These are phyloP conservation scores for Brienomyrus brachyistius DNA, from an alignment of 2,113 vertebrate genomes.

Conservation along the genomic window DNA sequence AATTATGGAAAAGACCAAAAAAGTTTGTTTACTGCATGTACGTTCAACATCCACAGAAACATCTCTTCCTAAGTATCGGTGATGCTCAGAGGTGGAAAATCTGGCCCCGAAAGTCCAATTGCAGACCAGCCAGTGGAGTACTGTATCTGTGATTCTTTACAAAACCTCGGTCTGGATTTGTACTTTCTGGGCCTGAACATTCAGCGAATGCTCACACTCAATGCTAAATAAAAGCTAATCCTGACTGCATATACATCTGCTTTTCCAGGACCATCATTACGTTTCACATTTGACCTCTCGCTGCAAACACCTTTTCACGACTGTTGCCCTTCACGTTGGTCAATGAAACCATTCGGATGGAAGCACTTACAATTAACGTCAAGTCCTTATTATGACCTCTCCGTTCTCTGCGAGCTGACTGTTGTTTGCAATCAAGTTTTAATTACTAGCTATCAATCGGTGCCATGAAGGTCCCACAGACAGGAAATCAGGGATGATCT, in stretches of 20 bases:
- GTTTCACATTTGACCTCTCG: background rate
- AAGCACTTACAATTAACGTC: background rate
- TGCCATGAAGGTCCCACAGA: constrained; percentile 11
- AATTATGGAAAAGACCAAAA: background rate
- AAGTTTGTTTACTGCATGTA: background rate
- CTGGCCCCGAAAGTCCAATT: background rate
- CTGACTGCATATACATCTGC: background rate
- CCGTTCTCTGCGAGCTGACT: background rate
- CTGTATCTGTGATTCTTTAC: background rate
- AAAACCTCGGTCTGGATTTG: background rate
- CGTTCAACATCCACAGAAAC: background rate
- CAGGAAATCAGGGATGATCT: background rate
- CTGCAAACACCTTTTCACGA: background rate
- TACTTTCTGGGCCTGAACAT: background rate
- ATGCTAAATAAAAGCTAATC: background rate
- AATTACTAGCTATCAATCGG: constrained; percentile 17
- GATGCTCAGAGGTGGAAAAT: background rate
- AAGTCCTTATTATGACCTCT: constrained; percentile 14
- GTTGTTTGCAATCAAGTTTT: constrained; percentile 18
- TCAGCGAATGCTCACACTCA: background rate
- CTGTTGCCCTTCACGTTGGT: background rate
- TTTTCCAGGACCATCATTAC: background rate
- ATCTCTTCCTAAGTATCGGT: background rate
- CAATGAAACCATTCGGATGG: background rate
- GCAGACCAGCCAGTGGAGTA: background rate